A percentile compares a stretch with the other conserved stretches of the same genome.
Evolutionary conservation across 2,113 vertebrate genomes (phyloP).

Genomic region (Willisornis vidua): DNA sequence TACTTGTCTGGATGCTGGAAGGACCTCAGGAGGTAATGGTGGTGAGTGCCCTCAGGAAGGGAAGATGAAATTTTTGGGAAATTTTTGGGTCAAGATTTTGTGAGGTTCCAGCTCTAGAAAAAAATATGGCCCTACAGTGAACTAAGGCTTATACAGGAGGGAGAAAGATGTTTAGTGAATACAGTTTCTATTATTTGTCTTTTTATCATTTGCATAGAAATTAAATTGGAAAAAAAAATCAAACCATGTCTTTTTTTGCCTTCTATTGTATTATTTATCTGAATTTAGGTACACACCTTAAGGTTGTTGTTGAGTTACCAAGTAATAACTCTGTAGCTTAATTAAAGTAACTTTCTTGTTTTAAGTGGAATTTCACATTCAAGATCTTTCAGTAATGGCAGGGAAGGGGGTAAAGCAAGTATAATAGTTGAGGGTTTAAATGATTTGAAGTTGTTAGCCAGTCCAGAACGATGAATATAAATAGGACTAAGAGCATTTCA

Average conservation of each 20-base stretch:
- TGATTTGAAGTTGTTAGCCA: neutral
- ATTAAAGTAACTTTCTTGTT: neutral
- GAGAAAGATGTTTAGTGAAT: neutral
- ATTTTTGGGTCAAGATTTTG: neutral
- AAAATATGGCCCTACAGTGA: accelerated
- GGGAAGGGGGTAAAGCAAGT: accelerated
- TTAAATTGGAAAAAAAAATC: neutral
- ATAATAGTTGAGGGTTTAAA: neutral
- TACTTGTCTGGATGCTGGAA: neutral
- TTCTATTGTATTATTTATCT: neutral
- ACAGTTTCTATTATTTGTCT: neutral
- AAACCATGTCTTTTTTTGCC: neutral
- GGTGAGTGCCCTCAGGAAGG: neutral
- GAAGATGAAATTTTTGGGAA: neutral
- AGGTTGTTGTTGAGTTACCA: neutral
- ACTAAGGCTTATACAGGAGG: neutral
- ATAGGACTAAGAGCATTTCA: neutral
- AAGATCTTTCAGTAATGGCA: neutral
- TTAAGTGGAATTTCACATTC: neutral
- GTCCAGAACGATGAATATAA: neutral
- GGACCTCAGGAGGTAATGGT: neutral
- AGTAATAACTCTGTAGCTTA: neutral
- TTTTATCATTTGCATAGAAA: neutral
- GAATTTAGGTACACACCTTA: neutral
- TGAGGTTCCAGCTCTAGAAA: neutral